Percentiles rank a stretch among this genome's conserved stretches.
These are phyloP conservation scores for Syngnathus acus DNA, from an alignment of 2,797 vertebrate genomes.

Conservation along the genomic window DNA sequence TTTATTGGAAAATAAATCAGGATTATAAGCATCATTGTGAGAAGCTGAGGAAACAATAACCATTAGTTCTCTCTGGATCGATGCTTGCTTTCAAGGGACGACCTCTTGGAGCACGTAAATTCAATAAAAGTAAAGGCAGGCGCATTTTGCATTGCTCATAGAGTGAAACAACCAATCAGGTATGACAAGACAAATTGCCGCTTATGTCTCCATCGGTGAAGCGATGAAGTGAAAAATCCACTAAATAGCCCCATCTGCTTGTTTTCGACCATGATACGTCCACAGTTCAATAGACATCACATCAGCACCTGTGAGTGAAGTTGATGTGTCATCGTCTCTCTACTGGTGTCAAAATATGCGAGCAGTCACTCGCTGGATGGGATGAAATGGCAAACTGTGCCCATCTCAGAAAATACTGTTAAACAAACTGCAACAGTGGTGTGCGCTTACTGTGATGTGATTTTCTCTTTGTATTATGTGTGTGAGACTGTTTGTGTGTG, in stretches of 20 bases:
- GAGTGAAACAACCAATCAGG: conserved; percentile 53
- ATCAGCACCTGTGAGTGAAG: neutral
- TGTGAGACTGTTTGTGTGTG: neutral
- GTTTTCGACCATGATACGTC: neutral
- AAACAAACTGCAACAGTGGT: neutral
- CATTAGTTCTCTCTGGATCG: conserved; percentile 9
- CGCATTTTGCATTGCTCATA: conserved; percentile 40
- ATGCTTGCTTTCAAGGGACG: conserved; percentile 9
- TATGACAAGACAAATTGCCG: conserved; percentile 18
- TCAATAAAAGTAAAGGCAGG: conserved; percentile 20
- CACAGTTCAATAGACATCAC: neutral
- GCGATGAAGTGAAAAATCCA: conserved; percentile 17
- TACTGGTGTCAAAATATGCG: neutral
- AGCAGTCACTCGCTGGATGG: neutral
- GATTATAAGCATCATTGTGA: conserved; percentile 39
- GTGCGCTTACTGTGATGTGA: neutral
- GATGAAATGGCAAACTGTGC: neutral
- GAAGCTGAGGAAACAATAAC: conserved; percentile 5
- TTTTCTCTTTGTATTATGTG: neutral
- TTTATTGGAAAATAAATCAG: conserved; percentile 26
- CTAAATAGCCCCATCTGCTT: neutral
- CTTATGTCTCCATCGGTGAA: conserved; percentile 17
- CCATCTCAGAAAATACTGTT: neutral
- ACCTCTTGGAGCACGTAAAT: conserved; percentile 19
- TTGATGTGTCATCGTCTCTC: neutral